phyloP scores from a whole-genome alignment of 2,888 invertebrate genomes.

The Drosophila seclusa region DNA sequence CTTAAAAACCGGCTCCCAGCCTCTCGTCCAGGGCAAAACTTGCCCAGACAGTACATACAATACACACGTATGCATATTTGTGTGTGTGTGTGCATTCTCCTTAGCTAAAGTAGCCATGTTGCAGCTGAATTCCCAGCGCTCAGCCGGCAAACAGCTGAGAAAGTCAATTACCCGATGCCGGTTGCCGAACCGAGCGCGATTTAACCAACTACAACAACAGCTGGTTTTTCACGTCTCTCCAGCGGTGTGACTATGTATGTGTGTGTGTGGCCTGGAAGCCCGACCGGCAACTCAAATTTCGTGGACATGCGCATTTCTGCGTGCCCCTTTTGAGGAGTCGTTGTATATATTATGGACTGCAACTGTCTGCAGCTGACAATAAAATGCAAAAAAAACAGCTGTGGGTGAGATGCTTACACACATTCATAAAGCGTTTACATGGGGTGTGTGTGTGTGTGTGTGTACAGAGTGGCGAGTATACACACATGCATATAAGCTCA shows the following conservation, averaged over 20 bases:
- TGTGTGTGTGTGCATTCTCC: constrained; percentile 30
- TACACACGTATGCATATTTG: constrained; percentile 14
- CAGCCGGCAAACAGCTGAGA: constrained; percentile 72
- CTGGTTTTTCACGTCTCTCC: constrained; percentile 51
- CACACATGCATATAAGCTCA: background rate
- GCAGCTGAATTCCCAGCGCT: constrained; percentile 69
- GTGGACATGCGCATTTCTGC: constrained; percentile 66
- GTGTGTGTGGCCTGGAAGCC: constrained; percentile 45
- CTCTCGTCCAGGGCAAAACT: constrained; percentile 39
- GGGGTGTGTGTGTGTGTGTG: background rate
- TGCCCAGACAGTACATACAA: constrained; percentile 31
- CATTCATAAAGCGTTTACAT: constrained; percentile 12
- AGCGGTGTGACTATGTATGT: background rate
- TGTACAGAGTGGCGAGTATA: background rate
- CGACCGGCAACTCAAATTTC: constrained; percentile 43
- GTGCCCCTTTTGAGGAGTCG: constrained; percentile 16
- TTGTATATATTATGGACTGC: constrained; percentile 31
- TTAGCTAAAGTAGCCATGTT: constrained; percentile 60
- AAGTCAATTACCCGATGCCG: constrained; percentile 39
- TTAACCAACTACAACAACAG: constrained; percentile 73
- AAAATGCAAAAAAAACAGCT: constrained; percentile 19
- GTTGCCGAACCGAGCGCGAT: constrained; percentile 42
- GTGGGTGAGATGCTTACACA: constrained; percentile 35
- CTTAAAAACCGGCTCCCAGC: constrained; percentile 67
- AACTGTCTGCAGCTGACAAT: constrained; percentile 34